Evolutionary conservation across 2,113 vertebrate species (phyloP), one percentile per base, ranked within the genome.

Genomic region (Egretta garzetta): DNA sequence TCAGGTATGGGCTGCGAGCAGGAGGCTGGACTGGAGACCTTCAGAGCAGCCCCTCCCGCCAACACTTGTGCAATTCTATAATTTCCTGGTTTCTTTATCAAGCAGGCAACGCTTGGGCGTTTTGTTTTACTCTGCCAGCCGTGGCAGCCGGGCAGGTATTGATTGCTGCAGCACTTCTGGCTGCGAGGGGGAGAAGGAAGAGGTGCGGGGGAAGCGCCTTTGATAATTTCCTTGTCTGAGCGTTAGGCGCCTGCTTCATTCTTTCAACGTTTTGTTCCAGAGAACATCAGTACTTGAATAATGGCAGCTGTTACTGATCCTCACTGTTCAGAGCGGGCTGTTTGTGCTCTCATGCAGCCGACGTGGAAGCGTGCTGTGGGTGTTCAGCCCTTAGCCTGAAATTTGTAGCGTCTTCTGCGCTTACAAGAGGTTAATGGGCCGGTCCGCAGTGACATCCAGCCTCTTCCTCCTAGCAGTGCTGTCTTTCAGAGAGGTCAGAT

Each of bases 141-240:
- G 1, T 0, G 0, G 72, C 93, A 92, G 71, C 92, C 50, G 55
- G 74, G 90, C 89, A 73, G 67, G 37, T 82, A 59, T 66, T 93
- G 84, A 82, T 91, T 88, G 95, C 96, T 93, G 87, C 84, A 83
- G 89, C 14, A 2, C 39, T 84, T 60, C 56, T 79, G 82, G 81
- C 77, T 91, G 73, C 5, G 0, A 26, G 27, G 27, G 14, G 12
- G 16, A 52, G 66, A 21, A 47, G 70, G 83, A 87, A 70, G 68
- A 70, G 30, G 27, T 49, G 71, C 0, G 32, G 81, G 56, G 80
- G 80, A 91, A 76, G 91, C 3, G 1, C 37, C 77, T 93, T 73
- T 43, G 72, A 17, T 50, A 33, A 80, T 91, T 88, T 93, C 41
- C 41, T 79, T 53, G 22, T 60, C 74, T 76, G 66, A 67, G 21